phyloP scores from a whole-genome alignment of 2,113 vertebrate genomes.

The Phrynocephalus versicolor region DNA sequence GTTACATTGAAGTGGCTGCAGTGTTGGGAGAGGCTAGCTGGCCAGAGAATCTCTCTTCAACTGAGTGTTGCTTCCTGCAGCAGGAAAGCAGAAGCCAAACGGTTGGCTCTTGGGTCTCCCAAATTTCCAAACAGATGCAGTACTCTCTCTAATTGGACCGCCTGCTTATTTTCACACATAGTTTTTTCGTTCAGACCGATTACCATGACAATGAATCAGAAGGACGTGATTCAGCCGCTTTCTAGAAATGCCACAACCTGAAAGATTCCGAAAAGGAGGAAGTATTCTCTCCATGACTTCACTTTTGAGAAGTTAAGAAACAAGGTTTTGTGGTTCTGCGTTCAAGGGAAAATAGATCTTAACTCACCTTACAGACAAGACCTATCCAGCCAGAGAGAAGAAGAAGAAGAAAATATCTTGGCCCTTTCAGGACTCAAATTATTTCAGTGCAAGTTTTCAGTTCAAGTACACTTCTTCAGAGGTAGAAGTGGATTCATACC shows the following conservation, averaged over 20 bases:
- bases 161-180: fast-evolving
- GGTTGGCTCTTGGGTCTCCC: background rate
- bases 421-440: too few species aligned
- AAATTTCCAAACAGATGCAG: background rate
- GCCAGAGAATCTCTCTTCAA: background rate
- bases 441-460: too few species aligned
- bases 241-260: slow-evolving; percentile 51
- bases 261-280: slow-evolving; percentile 45
- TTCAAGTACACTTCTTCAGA: too few species aligned
- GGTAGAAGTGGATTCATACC: too few species aligned
- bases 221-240: slow-evolving; percentile 61
- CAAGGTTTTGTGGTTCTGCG: slow-evolving; percentile 51
- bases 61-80: too few species aligned
- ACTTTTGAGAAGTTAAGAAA: slow-evolving; percentile 48
- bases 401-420: too few species aligned
- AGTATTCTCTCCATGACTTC: slow-evolving; percentile 53
- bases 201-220: slow-evolving; percentile 13
- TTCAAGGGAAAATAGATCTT: slow-evolving; percentile 56
- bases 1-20: background rate
- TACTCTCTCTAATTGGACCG: background rate
- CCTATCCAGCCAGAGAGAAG: background rate
- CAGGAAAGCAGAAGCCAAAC: background rate
- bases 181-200: slow-evolving; percentile 4
- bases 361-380: slow-evolving; percentile 45
- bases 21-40: too few species aligned